Conservation (phyloP, 2,888 invertebrate genomes). For the Hermaeophaga mercurialis region DNA sequence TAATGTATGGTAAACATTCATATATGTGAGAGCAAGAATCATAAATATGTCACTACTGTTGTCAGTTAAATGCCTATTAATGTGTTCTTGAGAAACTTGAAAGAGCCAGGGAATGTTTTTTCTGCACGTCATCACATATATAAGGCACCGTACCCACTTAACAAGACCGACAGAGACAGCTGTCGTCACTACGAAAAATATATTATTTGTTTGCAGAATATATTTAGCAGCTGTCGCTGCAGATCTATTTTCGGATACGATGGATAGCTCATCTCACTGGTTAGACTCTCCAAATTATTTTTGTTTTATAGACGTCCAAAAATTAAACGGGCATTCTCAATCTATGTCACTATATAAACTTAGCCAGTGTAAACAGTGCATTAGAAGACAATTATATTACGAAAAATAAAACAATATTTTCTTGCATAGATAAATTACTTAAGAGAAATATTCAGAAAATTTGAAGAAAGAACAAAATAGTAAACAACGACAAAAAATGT, state of each 20-base stretch:
- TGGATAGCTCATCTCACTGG: slow-evolving; percentile 49
- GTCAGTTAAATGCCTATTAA: slow-evolving; percentile 60
- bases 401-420: too few relatives aligned
- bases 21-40: slow-evolving; percentile 57
- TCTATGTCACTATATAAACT: slow-evolving; percentile 37
- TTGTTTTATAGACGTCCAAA: slow-evolving; percentile 54
- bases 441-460: too few relatives aligned
- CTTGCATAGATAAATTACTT: too few relatives aligned
- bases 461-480: too few relatives aligned
- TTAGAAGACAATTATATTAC: too few relatives aligned
- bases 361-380: slow-evolving; percentile 16
- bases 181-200: slow-evolving; percentile 40
- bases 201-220: slow-evolving; percentile 33
- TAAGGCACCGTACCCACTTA: slow-evolving; percentile 27
- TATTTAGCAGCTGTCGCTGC: slow-evolving; percentile 51
- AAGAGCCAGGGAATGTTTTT: slow-evolving; percentile 45
- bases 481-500: too few relatives aligned
- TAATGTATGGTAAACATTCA: slow-evolving; percentile 60
- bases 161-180: slow-evolving; percentile 36
- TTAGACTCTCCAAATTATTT: slow-evolving; percentile 56
- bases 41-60: slow-evolving; percentile 60
- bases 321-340: slow-evolving; percentile 48
- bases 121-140: slow-evolving; percentile 42
- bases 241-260: slow-evolving; percentile 54
- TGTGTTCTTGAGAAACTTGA: slow-evolving; percentile 58